Conservation (phyloP, 2,113 vertebrate species). For the Hypomesus transpacificus region DNA sequence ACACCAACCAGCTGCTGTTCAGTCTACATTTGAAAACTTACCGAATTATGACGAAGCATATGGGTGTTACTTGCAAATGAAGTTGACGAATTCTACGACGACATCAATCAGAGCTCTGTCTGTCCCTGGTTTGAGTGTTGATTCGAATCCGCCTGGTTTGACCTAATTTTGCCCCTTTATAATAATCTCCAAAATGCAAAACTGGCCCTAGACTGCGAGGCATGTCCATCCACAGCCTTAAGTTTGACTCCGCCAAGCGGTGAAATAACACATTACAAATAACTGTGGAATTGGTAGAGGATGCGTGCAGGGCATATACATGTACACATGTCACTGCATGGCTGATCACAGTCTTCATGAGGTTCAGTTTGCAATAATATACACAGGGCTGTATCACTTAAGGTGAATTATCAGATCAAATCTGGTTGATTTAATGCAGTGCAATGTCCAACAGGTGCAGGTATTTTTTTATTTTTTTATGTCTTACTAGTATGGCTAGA, state of each 20-base stretch:
- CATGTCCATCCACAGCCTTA: too few species aligned
- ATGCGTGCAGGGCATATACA: background rate
- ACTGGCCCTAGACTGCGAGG: background rate
- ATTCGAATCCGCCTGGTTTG: background rate
- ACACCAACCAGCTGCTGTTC: background rate
- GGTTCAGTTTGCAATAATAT: too few species aligned
- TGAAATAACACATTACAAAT: background rate
- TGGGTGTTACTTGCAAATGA: background rate
- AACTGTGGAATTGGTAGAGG: background rate
- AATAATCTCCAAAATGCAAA: background rate
- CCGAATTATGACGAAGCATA: background rate
- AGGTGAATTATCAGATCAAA: too few species aligned
- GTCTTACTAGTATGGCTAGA: too few species aligned
- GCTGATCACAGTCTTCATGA: too few species aligned
- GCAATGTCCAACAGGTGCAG: too few species aligned
- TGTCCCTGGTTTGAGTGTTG: background rate
- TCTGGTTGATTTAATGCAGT: too few species aligned
- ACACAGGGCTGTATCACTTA: too few species aligned
- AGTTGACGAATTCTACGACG: background rate
- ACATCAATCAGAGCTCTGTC: background rate
- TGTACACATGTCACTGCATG: too few species aligned
- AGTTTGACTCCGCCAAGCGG: constrained; percentile 5
- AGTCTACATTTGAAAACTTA: constrained; percentile 12
- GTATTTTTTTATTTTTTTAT: too few species aligned
- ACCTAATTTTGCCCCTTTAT: background rate